A percentile compares a stretch with the other conserved stretches of the same genome.
phyloP scores from a whole-genome alignment of 37 sponge, comb jelly and placozoan species.

The Chondrosia reniformis region DNA sequence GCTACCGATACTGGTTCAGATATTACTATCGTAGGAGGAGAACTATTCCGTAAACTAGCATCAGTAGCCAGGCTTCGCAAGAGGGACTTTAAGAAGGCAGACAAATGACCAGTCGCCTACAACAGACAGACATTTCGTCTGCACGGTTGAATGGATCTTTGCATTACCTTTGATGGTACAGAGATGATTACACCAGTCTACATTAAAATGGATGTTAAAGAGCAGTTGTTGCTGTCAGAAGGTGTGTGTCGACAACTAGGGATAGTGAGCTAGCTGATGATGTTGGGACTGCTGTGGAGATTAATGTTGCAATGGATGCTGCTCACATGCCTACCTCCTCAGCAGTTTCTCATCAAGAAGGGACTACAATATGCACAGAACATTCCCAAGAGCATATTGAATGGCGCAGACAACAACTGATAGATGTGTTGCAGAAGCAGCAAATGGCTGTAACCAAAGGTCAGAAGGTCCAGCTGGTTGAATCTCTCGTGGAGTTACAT shows the following conservation, averaged over 20 bases:
- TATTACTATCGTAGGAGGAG: slow-evolving; percentile 27
- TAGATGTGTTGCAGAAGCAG: no score
- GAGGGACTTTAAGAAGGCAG: slow-evolving; percentile 5
- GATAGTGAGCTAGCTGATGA: slow-evolving; percentile 34
- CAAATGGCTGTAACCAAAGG: not conserved
- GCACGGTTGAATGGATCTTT: slow-evolving; percentile 53
- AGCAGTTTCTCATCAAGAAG: no score
- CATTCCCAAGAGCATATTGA: no score
- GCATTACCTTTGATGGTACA: slow-evolving; percentile 36
- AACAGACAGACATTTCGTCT: slow-evolving; percentile 24
- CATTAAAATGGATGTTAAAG: slow-evolving; percentile 43
- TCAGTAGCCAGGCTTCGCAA: slow-evolving; percentile 9
- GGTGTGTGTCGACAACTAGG: slow-evolving; percentile 56
- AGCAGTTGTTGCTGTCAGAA: slow-evolving; percentile 46
- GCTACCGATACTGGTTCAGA: slow-evolving; percentile 28
- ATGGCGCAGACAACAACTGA: no score
- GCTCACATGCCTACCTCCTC: no score
- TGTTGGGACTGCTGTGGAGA: no score
- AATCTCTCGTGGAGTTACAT: not conserved
- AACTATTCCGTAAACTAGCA: slow-evolving; percentile 19
- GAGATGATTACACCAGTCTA: slow-evolving; percentile 33
- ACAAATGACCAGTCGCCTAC: slow-evolving; percentile 22
- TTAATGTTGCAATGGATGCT: no score
- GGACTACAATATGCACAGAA: no score
- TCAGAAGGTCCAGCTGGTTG: not conserved